Evolutionary conservation across 2,113 vertebrate genomes (phyloP), one percentile per base, ranked within the genome.

Genomic region (Cinclus mexicanus): DNA sequence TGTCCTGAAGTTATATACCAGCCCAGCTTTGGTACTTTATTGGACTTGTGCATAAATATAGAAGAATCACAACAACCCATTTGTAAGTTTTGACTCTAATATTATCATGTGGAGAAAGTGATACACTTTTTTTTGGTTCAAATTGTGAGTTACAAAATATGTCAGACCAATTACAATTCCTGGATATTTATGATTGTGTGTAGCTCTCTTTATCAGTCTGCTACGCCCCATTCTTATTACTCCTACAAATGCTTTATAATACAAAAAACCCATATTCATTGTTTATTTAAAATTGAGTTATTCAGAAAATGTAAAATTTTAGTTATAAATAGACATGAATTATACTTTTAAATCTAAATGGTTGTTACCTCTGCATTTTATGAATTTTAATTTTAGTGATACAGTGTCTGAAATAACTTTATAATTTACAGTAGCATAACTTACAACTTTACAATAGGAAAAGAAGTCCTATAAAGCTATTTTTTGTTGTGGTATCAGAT

Each of bases 11-110:
- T 64, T 92, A 23, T 7, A 39, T 17, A 63, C 5, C 23, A 86
- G 11, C 18, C 41, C 59, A 28, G n/a, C 11, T 53, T 4, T 24
- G 50, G 17, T 25, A 60, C 6, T n/a, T 2, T 57, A 2, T 56
- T 83, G 76, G 19, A 68, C 52, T 68, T 44, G 12, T 37, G 7
- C 4, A 41, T 49, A 44, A 92, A 49, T 11, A 39, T 5, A 59
- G 39, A 85, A 75, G 21, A 70, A 41, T 46, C 35, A 25, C 2
- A 1, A 1, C 6, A 59, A 57, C 1, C 3, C 6, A 2, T 52
- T 31, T 39, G 14, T 37, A 60, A 2, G 14, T 57, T 86, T 78
- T 87, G 26, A 88, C 14, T 72, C 4, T 47, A 41, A 20, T 35
- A 37, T 24, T 89, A 44, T 61, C 49, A 64, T 1, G 1, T 44